These are phyloP conservation scores for Myotis findleyi DNA, from an alignment of 2,797 vertebrate species.

Conservation along the genomic window DNA sequence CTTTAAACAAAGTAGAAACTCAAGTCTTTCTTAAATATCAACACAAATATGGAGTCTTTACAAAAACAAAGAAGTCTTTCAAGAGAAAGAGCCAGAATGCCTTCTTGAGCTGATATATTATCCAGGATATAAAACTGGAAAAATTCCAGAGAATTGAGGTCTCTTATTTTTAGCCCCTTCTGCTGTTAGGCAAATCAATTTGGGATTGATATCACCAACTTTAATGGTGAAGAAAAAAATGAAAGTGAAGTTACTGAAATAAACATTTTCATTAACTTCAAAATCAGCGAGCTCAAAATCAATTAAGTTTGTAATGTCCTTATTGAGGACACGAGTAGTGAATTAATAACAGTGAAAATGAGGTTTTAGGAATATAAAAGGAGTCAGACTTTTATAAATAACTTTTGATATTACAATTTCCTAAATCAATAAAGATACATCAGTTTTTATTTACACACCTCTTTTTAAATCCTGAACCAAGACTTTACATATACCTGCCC, in stretches of 20 bases:
- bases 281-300: conserved; percentile 76
- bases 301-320: conserved; percentile 76
- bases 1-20: conserved; percentile 10
- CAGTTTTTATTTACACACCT: conserved; percentile 7
- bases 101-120: conserved; percentile 32
- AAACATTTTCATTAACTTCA: conserved; percentile 79
- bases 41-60: not conserved
- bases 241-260: conserved; percentile 74
- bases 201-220: conserved; percentile 69
- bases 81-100: conserved; percentile 24
- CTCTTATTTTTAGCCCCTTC: conserved; percentile 55
- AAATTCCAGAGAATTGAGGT: conserved; percentile 65
- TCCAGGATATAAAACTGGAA: conserved; percentile 71
- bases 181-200: conserved; percentile 70
- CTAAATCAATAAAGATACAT: conserved; percentile 62
- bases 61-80: conserved; percentile 52
- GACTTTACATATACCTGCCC: conserved; percentile 20
- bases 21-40: conserved; percentile 52
- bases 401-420: conserved; percentile 46
- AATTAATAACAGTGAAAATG: conserved; percentile 76
- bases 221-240: conserved; percentile 73
- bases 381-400: conserved; percentile 61
- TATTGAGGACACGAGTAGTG: conserved; percentile 53
- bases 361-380: conserved; percentile 39
- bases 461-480: conserved; percentile 60